These are phyloP conservation scores for Cydia splendana DNA, from an alignment of 1,140 invertebrate species.

Conservation along the genomic window DNA sequence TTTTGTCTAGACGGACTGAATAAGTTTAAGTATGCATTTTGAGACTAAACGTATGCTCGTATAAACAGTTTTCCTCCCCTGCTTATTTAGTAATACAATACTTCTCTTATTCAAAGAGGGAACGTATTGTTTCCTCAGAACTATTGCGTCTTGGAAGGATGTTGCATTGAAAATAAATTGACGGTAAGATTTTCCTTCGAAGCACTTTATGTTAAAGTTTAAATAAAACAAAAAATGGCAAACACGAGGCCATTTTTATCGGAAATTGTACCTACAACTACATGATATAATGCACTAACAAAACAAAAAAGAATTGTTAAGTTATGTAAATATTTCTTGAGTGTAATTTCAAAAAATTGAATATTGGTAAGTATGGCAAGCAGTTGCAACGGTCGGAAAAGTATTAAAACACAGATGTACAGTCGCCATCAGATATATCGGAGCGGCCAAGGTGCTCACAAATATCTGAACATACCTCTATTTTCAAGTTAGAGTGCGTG, in stretches of 20 bases:
- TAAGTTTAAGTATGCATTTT: neutral
- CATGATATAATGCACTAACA: too few species aligned
- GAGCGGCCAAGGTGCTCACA: too few species aligned
- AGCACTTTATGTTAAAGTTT: neutral
- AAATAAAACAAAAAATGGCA: neutral
- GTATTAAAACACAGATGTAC: too few species aligned
- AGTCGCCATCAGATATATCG: too few species aligned
- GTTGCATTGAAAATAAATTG: constrained; percentile 23
- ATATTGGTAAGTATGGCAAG: too few species aligned
- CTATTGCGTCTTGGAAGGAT: neutral
- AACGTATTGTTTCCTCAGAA: constrained; percentile 20
- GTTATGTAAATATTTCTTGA: too few species aligned
- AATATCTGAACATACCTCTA: too few species aligned
- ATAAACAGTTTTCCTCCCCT: constrained; percentile 49
- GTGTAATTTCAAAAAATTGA: too few species aligned
- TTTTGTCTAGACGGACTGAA: constrained; percentile 1
- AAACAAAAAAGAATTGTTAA: too few species aligned
- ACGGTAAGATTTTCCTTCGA: neutral
- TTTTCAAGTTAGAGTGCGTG: too few species aligned
- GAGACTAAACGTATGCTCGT: constrained; percentile 38
- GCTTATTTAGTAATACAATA: constrained; percentile 54
- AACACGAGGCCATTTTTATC: neutral
- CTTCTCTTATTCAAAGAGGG: constrained; percentile 40
- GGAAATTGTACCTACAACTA: too few species aligned
- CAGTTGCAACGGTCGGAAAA: too few species aligned